Evolutionary conservation across 2,797 vertebrate species (phyloP).

Genomic region (Anniella stebbinsi): DNA sequence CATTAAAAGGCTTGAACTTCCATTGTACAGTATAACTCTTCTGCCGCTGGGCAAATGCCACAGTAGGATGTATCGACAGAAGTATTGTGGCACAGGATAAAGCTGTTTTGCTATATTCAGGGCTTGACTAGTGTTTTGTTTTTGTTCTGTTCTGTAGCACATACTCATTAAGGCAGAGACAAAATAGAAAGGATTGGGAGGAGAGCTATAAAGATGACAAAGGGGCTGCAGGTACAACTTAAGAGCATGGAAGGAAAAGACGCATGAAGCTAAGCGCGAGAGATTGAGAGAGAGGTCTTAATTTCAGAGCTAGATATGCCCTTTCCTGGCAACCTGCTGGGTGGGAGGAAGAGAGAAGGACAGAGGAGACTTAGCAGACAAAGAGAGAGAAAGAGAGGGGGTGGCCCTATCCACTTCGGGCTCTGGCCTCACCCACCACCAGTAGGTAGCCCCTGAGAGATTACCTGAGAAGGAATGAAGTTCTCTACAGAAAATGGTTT

Average conservation of each 20-base stretch:
- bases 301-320: neutral
- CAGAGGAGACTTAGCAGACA: too few species aligned
- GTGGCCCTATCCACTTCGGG: too few species aligned
- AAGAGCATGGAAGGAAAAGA: neutral
- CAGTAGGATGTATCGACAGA: slow-evolving; percentile 16
- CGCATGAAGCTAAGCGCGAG: neutral
- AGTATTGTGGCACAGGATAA: slow-evolving; percentile 12
- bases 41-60: slow-evolving; percentile 1
- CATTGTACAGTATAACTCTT: neutral
- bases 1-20: slow-evolving; percentile 16
- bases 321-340: too few species aligned
- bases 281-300: neutral
- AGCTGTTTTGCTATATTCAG: slow-evolving; percentile 19
- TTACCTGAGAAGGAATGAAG: too few species aligned
- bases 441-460: too few species aligned
- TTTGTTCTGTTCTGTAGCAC: neutral
- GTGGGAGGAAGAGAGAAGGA: neutral
- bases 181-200: neutral
- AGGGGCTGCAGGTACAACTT: neutral
- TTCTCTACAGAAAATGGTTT: too few species aligned
- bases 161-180: neutral
- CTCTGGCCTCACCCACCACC: too few species aligned
- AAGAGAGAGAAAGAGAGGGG: too few species aligned
- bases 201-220: neutral
- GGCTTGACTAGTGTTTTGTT: neutral